A percentile compares a stretch with the other conserved stretches of the same genome.
Evolutionary conservation across 2,888 invertebrate genomes (phyloP).

Genomic region (Andrena trimmerana): DNA sequence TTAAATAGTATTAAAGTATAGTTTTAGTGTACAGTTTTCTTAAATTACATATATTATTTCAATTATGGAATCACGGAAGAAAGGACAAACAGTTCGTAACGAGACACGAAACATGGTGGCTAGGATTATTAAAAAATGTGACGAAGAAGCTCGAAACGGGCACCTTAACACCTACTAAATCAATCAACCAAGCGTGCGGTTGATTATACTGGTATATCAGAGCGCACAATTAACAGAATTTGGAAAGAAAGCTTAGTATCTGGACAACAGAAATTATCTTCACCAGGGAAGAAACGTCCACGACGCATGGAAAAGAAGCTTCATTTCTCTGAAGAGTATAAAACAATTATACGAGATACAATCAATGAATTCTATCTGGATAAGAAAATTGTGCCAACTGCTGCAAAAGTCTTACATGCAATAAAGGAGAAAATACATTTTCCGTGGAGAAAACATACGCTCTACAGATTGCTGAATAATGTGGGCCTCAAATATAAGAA

Average conservation of each 20-base stretch:
- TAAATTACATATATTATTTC: background rate
- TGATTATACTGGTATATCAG: conserved; percentile 8
- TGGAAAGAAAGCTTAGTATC: background rate
- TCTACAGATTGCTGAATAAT: too few relatives aligned
- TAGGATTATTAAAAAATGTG: background rate
- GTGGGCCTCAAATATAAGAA: too few relatives aligned
- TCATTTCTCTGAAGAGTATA: too few relatives aligned
- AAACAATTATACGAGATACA: too few relatives aligned
- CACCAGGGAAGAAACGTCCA: background rate
- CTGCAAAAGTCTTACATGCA: too few relatives aligned
- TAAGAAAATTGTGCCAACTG: too few relatives aligned
- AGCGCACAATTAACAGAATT: background rate
- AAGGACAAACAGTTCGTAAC: background rate
- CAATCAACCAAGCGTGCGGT: background rate
- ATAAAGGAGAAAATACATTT: too few relatives aligned
- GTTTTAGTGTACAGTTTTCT: too few relatives aligned
- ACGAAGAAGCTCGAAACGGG: background rate
- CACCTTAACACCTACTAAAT: background rate
- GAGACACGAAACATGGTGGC: conserved; percentile 6
- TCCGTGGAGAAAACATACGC: too few relatives aligned
- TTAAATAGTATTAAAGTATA: too few relatives aligned
- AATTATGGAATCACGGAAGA: background rate
- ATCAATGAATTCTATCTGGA: too few relatives aligned
- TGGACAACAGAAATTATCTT: background rate
- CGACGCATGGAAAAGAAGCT: too few relatives aligned